Evolutionary conservation across 2,113 vertebrate genomes (phyloP), one percentile per base, ranked within the genome.

Genomic region (Brachyhypopomus occidentalis): DNA sequence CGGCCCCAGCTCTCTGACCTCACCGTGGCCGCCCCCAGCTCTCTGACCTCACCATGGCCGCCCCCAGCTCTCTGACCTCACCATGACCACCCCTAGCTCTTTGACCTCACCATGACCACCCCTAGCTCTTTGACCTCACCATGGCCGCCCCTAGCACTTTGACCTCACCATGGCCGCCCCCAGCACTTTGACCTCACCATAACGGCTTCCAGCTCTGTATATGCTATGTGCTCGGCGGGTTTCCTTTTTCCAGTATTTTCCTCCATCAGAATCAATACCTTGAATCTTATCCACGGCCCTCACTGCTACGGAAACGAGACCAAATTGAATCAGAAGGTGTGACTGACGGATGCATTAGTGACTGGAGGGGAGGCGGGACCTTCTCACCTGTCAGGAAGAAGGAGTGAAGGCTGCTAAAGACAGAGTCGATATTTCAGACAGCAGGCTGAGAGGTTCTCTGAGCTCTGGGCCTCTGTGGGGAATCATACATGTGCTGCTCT

Each of bases 331-430:
- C 66, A 78, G 70, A 56, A 41, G 75, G 36, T 55, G 30, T 84
- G 83, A 84, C 63, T 84, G 83, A 78, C 83, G 75, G 75, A 73
- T 75, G 79, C 83, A 82, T 84, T 78, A 84, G 75, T 69, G 79
- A 71, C 38, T 14, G 30, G 27, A 84, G 79, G 38, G 66, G 64
- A 72, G 69, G 52, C 12, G 25, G 62, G 70, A 69, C 60, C 58
- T 45, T 59, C 59, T 41, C 64, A 63, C 48, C 64, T 81, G 62
- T 81, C 83, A 81, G 67, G 25, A 81, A 74, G 56, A 81, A 63
- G 79, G 45, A 81, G 78, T 64, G 63, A 73, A 63, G 63, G 6
- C 75, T 9, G 60, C 58, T 52, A 73, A 84, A 82, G 41, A 73
- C 63, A 73, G 64, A 75, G 72, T 76, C 67, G 69, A 77, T 80